A percentile compares a stretch with the other conserved stretches of the same genome.
Conservation (phyloP, 1,140 invertebrate species). For the Dermatophagoides farinae region DNA sequence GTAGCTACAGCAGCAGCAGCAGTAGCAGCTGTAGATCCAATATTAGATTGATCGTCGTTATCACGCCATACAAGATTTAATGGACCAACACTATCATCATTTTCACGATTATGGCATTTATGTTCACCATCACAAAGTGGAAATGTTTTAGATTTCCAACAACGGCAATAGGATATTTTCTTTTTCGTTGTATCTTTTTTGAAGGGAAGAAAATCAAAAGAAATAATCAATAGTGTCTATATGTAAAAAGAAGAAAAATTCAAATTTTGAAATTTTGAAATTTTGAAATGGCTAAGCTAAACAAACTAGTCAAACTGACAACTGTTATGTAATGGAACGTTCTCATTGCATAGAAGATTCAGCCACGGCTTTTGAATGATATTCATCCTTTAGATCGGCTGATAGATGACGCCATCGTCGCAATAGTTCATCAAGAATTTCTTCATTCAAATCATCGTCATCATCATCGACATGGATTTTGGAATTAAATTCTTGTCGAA, state of each 20-base stretch:
- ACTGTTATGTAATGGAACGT: too few relatives aligned
- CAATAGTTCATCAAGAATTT: constrained; percentile 8
- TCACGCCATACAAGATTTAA: constrained; percentile 10
- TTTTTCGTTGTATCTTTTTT: background rate
- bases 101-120: constrained; percentile 11
- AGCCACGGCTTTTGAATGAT: background rate
- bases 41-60: background rate
- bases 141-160: constrained; percentile 14
- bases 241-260: background rate
- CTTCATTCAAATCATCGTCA: background rate
- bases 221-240: background rate
- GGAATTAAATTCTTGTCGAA: background rate
- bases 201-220: background rate
- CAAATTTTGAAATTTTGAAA: too few relatives aligned
- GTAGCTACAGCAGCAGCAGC: background rate
- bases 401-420: background rate
- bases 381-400: background rate
- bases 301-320: too few relatives aligned
- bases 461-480: too few relatives aligned
- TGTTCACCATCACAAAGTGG: constrained; percentile 12
- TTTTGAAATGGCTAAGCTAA: too few relatives aligned
- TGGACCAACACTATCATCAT: constrained; percentile 5
- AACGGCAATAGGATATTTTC: constrained; percentile 6
- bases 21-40: background rate
- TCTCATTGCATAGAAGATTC: too few relatives aligned